Evolutionary conservation across 2,888 invertebrate genomes (phyloP), one percentile per base, ranked within the genome.

Genomic region (Slavum lentiscoides): DNA sequence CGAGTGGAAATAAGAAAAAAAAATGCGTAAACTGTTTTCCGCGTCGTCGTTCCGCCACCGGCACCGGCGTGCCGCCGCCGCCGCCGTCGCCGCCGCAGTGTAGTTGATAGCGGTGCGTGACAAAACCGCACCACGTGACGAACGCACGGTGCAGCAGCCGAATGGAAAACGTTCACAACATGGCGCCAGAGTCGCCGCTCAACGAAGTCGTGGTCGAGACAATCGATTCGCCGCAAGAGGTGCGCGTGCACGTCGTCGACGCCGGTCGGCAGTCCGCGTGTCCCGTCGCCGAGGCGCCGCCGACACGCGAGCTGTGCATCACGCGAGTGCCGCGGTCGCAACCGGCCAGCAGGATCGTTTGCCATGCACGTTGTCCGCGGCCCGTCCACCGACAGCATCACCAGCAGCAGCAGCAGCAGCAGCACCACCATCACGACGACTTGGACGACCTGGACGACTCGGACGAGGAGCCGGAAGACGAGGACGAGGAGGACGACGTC

Each of bases 321-420:
- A 84, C 87, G 89, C 83, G 88, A 88, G 84, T 88, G 88, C 85
- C 89, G 88, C 89, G 89, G 88, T 84, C 88, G 88, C 85, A 87
- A 88, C 64, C 88, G 88, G 88, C 89, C 88, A 82, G 88, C 88
- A 64, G 87, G 64, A 72, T 80, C 58, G 64, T 80, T 17, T 80
- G 80, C 64, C 69, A 80, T 58, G 70, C 69, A 43, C 80, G 80
- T 62, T 70, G 80, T 58, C 49, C 75, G 67, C 59, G 75, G n/a
- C 55, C 80, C 70, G 58, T 64, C 64, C 69, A 70, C n/a, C 55
- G 64, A 5, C 39, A 39, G 5, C 39, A 39, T 3, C 39, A 39
- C 5, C 39, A 39, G 5, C 39, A 39, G 39, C 39, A 39, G 39
- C 39, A 39, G 5, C 39, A 39, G 39, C 39, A 39, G 43, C 43